Percentiles rank a stretch among this genome's conserved stretches.
Conservation (phyloP, 2,888 invertebrate species). For the Platycnemis pennipes region DNA sequence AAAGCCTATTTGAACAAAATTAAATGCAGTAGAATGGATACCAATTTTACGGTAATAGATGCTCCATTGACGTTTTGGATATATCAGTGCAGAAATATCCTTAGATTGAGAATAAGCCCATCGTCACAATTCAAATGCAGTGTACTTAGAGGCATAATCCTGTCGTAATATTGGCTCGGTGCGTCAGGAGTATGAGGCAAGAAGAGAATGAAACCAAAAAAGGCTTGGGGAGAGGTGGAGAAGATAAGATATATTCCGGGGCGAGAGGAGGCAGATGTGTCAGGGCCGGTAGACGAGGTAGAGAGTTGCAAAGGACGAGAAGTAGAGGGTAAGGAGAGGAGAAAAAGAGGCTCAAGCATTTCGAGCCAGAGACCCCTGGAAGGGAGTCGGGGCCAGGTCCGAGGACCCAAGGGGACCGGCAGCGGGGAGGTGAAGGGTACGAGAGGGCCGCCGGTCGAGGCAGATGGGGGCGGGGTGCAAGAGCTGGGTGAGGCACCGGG, state of each 20-base stretch:
- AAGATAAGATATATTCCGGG: not conserved
- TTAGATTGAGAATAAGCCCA: too few relatives aligned
- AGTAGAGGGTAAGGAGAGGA: not conserved
- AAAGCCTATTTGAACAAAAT: too few relatives aligned
- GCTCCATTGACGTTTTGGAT: too few relatives aligned
- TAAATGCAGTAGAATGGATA: too few relatives aligned
- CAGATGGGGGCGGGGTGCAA: not conserved
- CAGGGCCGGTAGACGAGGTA: not conserved
- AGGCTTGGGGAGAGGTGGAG: not conserved
- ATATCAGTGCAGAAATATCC: too few relatives aligned
- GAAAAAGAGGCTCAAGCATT: too few relatives aligned
- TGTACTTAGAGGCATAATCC: too few relatives aligned
- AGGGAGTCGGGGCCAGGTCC: not conserved
- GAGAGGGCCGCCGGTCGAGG: not conserved
- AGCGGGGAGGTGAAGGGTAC: not conserved
- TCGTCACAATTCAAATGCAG: too few relatives aligned
- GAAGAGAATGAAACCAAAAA: too few relatives aligned
- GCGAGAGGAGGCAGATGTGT: not conserved
- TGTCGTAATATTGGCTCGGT: too few relatives aligned
- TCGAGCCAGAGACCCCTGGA: not conserved
- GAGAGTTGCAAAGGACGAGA: not conserved
- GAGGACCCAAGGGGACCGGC: not conserved
- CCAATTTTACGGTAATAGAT: too few relatives aligned
- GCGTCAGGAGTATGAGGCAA: too few relatives aligned
- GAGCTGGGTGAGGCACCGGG: not conserved